phyloP scores from a whole-genome alignment of 2,888 invertebrate species.

The Hermodice carunculata region DNA sequence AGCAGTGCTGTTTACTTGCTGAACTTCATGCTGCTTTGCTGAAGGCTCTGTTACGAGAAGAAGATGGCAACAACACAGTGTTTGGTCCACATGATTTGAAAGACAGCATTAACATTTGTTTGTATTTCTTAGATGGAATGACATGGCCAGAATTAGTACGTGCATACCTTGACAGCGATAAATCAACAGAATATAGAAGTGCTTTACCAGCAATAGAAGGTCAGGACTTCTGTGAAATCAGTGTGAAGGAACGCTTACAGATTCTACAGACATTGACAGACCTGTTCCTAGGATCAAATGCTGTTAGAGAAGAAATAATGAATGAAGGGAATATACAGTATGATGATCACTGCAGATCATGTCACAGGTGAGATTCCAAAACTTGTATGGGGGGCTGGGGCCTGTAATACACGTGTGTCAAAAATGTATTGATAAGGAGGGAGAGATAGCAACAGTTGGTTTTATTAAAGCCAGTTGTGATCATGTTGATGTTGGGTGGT shows the following conservation, averaged over 20 bases:
- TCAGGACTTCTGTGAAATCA: slow-evolving; percentile 61
- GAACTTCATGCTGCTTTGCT: slow-evolving; percentile 96
- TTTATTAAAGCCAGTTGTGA: too few relatives aligned
- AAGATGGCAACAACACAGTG: slow-evolving; percentile 76
- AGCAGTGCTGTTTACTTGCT: slow-evolving; percentile 90
- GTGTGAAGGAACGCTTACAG: slow-evolving; percentile 61
- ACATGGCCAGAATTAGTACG: slow-evolving; percentile 96
- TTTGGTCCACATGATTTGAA: slow-evolving; percentile 97
- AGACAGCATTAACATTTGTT: slow-evolving; percentile 93
- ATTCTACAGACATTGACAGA: slow-evolving; percentile 90
- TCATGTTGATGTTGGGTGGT: too few relatives aligned
- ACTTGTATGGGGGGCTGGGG: too few relatives aligned
- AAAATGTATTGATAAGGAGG: too few relatives aligned
- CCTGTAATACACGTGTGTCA: too few relatives aligned
- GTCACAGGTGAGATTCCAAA: slow-evolving; percentile 64
- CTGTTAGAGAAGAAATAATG: slow-evolving; percentile 91
- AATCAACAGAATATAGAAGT: slow-evolving; percentile 70
- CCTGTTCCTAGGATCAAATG: slow-evolving; percentile 92
- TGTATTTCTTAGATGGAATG: slow-evolving; percentile 93
- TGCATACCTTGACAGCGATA: slow-evolving; percentile 88
- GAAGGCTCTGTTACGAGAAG: slow-evolving; percentile 77
- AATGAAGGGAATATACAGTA: slow-evolving; percentile 82
- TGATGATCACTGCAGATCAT: slow-evolving; percentile 70
- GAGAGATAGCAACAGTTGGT: too few relatives aligned
- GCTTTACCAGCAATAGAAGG: slow-evolving; percentile 57